Conservation (phyloP, 2,113 vertebrate species). For the Oceanodroma tethys region DNA sequence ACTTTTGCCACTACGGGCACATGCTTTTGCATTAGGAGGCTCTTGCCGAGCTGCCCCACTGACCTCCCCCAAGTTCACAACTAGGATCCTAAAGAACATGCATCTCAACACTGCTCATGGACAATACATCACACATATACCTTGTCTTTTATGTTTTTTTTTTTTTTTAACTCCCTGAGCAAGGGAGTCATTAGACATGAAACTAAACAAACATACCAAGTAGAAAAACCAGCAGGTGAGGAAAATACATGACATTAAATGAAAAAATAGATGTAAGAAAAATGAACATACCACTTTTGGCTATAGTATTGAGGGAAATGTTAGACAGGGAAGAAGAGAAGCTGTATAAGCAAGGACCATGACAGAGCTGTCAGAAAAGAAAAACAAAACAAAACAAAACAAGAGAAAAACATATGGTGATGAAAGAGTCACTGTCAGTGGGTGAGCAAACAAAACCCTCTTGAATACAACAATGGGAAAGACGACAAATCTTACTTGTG, state of each 20-base stretch:
- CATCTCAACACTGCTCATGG: neutral
- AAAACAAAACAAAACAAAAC: slow-evolving; percentile 62
- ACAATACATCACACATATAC: neutral
- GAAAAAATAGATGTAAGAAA: slow-evolving; percentile 64
- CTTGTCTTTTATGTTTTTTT: neutral
- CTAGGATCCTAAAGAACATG: neutral
- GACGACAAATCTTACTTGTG: neutral
- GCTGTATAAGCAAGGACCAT: slow-evolving; percentile 80
- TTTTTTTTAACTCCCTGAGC: neutral
- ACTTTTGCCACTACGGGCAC: neutral
- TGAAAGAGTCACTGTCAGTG: slow-evolving; percentile 43
- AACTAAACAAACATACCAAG: neutral
- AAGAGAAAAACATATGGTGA: slow-evolving; percentile 65
- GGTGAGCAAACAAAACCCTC: slow-evolving; percentile 18
- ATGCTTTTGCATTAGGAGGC: neutral
- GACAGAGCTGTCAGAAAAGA: slow-evolving; percentile 83
- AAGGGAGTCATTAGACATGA: neutral
- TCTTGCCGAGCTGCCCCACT: neutral
- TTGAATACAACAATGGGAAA: neutral
- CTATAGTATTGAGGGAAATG: slow-evolving; percentile 87
- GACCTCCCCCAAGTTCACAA: neutral
- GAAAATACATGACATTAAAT: slow-evolving; percentile 18
- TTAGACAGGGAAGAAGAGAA: slow-evolving; percentile 87
- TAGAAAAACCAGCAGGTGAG: neutral
- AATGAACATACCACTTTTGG: slow-evolving; percentile 87